phyloP scores from a whole-genome alignment of 2,797 vertebrate genomes.

The Pterois miles region DNA sequence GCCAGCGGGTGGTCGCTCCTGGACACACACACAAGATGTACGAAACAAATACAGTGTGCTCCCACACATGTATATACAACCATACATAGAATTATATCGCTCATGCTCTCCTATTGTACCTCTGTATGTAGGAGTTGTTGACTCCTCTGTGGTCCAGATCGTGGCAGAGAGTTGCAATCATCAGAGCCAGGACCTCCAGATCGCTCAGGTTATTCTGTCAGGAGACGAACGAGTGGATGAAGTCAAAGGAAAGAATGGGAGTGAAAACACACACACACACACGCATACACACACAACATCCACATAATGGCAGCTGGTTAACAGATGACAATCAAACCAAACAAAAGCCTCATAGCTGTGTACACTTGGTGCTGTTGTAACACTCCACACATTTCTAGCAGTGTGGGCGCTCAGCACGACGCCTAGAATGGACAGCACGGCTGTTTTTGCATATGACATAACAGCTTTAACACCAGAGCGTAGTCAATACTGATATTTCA shows the following conservation, averaged over 20 bases:
- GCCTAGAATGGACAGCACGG: neutral
- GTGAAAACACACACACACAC: neutral
- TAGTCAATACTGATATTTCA: neutral
- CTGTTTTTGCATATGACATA: neutral
- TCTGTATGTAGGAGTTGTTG: slow-evolving; percentile 98
- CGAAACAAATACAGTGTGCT: neutral
- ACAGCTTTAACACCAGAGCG: neutral
- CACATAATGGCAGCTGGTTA: neutral
- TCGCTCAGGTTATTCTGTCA: slow-evolving; percentile 88
- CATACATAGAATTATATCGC: neutral
- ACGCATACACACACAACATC: neutral
- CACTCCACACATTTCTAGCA: slow-evolving; percentile 7
- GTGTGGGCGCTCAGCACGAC: neutral
- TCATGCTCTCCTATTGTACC: slow-evolving; percentile 73
- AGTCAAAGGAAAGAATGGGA: neutral
- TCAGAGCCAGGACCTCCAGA: slow-evolving; percentile 91
- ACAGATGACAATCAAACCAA: slow-evolving; percentile 9
- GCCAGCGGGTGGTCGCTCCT: slow-evolving; percentile 97
- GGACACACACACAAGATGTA: slow-evolving; percentile 37
- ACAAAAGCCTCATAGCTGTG: slow-evolving; percentile 9
- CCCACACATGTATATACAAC: slow-evolving; percentile 16
- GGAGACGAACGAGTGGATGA: neutral
- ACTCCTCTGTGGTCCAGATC: slow-evolving; percentile 98
- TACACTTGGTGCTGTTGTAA: neutral
- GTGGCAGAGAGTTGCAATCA: slow-evolving; percentile 95